Evolutionary conservation across 2,113 vertebrate species (phyloP), one percentile per base, ranked within the genome.

Genomic region (Gadus macrocephalus): DNA sequence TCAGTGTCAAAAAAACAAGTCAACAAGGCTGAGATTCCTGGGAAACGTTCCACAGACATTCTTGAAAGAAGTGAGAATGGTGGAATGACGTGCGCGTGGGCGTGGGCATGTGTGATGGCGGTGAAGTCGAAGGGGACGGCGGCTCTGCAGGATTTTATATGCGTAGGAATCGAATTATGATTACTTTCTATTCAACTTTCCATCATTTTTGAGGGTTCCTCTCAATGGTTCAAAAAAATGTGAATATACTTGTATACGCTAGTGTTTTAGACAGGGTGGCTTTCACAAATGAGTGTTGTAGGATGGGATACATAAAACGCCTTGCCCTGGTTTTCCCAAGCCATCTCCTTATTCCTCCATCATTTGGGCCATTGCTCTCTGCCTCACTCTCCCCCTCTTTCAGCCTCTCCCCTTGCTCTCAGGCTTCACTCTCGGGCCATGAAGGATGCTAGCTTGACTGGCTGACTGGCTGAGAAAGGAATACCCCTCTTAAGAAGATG

Each of bases 21-120:
- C 89, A 93, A 92, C 90, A 92, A 89, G 42, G 82, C 69, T 68
- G 67, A 84, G 83, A 89, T 89, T 91, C 88, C 86, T 82, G 79
- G 71, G 81, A 89, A 83, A 82, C 86, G 92, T 91, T 92, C 88
- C 90, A 86, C 90, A 87, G 81, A 90, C 86, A 92, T 91, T 93
- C 89, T 91, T 92, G 79, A 89, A 87, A 86, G 86, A 73, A 49
- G 42, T 49, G 42, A 83, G 61, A 82, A 80, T 68, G 62, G 62
- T 78, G 62, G 66, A 69, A 70, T 78, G 73, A 69, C 83, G 80
- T 82, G 82, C 70, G 1, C 15, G 12, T 58, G 55, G 55, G 55
- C 15, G 55, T 15, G 55, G 5, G 55, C 15, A 58, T 15, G 55
- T 49, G 42, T 15, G 15, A 12, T 58, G 55, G 55, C 17, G 55